Evolutionary conservation across 2,888 invertebrate species (phyloP).

Genomic region (Drosophila percnosoma): DNA sequence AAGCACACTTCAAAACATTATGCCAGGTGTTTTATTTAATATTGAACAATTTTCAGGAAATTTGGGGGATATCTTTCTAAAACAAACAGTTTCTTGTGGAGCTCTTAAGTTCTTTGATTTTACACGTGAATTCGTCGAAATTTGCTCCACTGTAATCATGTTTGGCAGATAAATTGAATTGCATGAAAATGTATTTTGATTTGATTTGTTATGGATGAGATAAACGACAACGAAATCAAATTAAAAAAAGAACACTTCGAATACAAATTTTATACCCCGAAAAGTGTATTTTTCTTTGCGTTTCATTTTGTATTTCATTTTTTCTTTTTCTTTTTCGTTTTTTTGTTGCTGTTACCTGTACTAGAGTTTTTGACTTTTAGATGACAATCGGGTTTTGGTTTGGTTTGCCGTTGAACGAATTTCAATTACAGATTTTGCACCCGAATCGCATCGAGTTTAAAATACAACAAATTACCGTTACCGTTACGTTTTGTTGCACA

Average conservation of each 20-base stretch:
- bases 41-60: neutral
- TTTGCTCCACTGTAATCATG: constrained; percentile 39
- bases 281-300: constrained; percentile 3
- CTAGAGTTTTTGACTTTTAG: constrained; percentile 62
- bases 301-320: neutral
- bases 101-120: neutral
- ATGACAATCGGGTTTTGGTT: constrained; percentile 43
- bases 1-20: neutral
- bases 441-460: constrained; percentile 25
- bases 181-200: constrained; percentile 71
- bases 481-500: constrained; percentile 26
- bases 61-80: neutral
- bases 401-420: constrained; percentile 46
- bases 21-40: neutral
- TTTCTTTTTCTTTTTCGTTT: constrained; percentile 11
- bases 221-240: constrained; percentile 45
- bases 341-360: constrained; percentile 55
- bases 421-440: constrained; percentile 77
- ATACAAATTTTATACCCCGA: constrained; percentile 30
- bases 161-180: constrained; percentile 67
- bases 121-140: neutral
- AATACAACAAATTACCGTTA: constrained; percentile 37
- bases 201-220: constrained; percentile 61
- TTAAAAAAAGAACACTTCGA: constrained; percentile 40
- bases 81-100: neutral